Base-by-base conservation (phyloP, 1,140 invertebrate species). In the Tetramorium parvispinum region DNA sequence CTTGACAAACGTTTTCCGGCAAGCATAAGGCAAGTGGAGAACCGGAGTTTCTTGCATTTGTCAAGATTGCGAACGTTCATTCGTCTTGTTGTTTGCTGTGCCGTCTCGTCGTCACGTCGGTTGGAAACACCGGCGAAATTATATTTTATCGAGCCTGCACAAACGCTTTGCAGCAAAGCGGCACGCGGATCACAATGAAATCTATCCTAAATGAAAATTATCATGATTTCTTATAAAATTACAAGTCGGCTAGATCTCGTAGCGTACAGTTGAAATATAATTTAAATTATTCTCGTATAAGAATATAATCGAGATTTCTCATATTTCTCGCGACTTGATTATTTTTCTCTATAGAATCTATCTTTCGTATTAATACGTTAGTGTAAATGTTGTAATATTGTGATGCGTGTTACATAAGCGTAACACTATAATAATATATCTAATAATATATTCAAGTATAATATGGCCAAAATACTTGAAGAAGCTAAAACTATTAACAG, bases 1-100 rank as follows among this genome's bases (percentile, higher is more conserved):
- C 63, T 83, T 86, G 88, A 79, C 88, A 83, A 89, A 89, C 89
- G 88, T 75, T 87, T 87, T 85, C 89, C 85, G 88, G 66, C 53
- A 32, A 57, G 68, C 75, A 75, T 87, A 75, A 53, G 79, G 24
- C 76, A 43, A 83, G 76, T 51, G 87, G 57, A 59, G 27, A 51
- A 68, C 46, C 63, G 57, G 75, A 89, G 77, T 79, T 89, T 70
- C 88, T 90, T 85, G 85, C 85, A 90, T 90, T 90, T 89, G 89
- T 89, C 89, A 90, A 88, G 85, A 89, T 87, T 90, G 85, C 85
- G 75, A 87, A 85, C 85, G 51, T 87, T 89, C 85, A 87, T 90
- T 89, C 85, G 85, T 89, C 89, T 89, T 90, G 76, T 87, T 89
- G 87, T 89, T 89, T 89, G 88, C 75, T 24, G 46, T 61, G 82